phyloP scores from a whole-genome alignment of 2,888 invertebrate species.

The Drosophila mettleri region DNA sequence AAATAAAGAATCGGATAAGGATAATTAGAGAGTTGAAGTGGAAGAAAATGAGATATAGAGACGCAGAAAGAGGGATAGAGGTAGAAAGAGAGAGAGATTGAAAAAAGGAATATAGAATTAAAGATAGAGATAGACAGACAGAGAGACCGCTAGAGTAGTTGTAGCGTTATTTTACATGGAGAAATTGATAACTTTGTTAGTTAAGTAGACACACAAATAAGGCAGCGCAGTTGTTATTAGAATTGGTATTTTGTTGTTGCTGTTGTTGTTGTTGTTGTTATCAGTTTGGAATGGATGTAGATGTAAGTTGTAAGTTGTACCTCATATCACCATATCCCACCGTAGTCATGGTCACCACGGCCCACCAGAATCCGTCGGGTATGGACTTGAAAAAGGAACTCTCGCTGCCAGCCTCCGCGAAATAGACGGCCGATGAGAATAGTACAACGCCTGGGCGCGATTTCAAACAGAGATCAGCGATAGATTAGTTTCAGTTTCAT shows the following conservation, averaged over 20 bases:
- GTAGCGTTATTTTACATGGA: slow-evolving; percentile 46
- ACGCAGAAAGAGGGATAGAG: not conserved
- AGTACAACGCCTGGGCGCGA: slow-evolving; percentile 95
- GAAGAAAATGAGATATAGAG: not conserved
- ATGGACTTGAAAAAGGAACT: slow-evolving; percentile 99
- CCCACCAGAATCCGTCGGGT: slow-evolving; percentile 99
- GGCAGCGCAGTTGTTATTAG: slow-evolving; percentile 43
- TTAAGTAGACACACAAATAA: slow-evolving; percentile 36
- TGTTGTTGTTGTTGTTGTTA: slow-evolving; percentile 20
- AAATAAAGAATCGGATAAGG: not conserved
- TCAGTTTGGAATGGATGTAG: slow-evolving; percentile 29
- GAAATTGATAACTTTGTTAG: slow-evolving; percentile 39
- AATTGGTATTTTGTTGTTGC: slow-evolving; percentile 18
- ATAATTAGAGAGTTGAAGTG: not conserved
- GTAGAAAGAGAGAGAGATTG: not conserved
- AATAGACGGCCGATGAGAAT: slow-evolving; percentile 99
- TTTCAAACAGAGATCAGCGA: slow-evolving; percentile 63
- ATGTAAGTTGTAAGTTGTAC: slow-evolving; percentile 84
- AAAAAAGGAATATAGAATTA: too few species aligned
- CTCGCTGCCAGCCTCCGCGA: slow-evolving; percentile 99
- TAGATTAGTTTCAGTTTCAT: slow-evolving; percentile 40
- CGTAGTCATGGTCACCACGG: slow-evolving; percentile 99
- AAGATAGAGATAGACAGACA: not conserved
- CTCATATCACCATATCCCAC: slow-evolving; percentile 99
- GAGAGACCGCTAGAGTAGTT: slow-evolving; percentile 19